These are phyloP conservation scores for Philonicus albiceps DNA, from an alignment of 2,888 invertebrate species.

Conservation along the genomic window DNA sequence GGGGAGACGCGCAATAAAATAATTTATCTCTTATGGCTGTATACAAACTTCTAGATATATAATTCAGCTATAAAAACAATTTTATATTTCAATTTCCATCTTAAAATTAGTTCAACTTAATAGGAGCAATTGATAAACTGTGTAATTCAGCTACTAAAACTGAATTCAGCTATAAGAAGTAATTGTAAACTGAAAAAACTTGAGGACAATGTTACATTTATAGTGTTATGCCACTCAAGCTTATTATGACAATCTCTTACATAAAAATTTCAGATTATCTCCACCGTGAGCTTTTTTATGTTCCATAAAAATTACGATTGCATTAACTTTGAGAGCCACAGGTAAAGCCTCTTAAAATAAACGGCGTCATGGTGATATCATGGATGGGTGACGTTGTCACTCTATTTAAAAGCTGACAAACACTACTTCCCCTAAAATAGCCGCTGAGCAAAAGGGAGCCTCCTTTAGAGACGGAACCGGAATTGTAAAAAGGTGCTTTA, in stretches of 20 bases:
- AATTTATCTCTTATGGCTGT: too few species aligned
- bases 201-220: not conserved
- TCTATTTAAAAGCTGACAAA: not conserved
- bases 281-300: not conserved
- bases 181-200: not conserved
- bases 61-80: too few species aligned
- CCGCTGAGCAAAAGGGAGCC: not conserved
- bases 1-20: too few species aligned
- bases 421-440: not conserved
- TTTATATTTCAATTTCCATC: too few species aligned
- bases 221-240: not conserved
- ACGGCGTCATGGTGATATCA: conserved; percentile 4
- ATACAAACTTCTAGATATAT: too few species aligned
- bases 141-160: too few species aligned
- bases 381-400: not conserved
- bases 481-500: not conserved
- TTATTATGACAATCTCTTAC: not conserved
- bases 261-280: not conserved
- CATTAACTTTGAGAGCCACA: conserved; percentile 1
- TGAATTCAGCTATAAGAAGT: not conserved
- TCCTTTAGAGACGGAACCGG: not conserved
- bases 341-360: not conserved
- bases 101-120: too few species aligned
- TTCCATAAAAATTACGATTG: not conserved
- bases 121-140: too few species aligned